Base-by-base conservation (phyloP, 2,888 invertebrate species). In the Polyommatus icarus region DNA sequence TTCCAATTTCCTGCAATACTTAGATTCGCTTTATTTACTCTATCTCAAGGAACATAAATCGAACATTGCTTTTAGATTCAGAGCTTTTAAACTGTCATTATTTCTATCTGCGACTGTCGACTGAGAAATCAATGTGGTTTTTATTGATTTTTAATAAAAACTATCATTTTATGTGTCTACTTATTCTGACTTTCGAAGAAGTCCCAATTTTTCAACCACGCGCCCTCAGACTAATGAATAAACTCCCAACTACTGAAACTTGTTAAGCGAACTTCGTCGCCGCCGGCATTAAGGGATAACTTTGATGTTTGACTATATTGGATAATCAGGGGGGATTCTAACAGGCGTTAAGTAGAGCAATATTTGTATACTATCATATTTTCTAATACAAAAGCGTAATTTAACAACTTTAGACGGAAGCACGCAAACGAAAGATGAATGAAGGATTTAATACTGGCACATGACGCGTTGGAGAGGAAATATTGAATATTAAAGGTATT, bases 401-500 rank as follows among this genome's bases (percentile, higher is more conserved):
- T 10, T 12, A 24, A 8, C 24, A 4, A 4, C 10, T 24, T 12
- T 20, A 20, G 7, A 59, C 3, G n/a, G 2, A 59, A 61, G 24
- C 10, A 61, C 2, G 61, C 0, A 59, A 61, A 61, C 10, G 12
- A 20, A 61, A 20, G 12, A 24, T 67, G 24, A 67, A 10, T 15
- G 54, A 54, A 4, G 40, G 8, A 40, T 40, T 67, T 67, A 24
- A 15, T 18, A 10, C 15, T 15, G 6, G 15, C 61, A 61, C 61
- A 61, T 61, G 20, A 61, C 61, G 61, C 61, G 20, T 36, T 71
- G 10, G 29, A 67, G 36, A 46, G 46, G 72, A 59, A 36, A 29
- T 57, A 72, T 72, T 59, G 5, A 76, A 76, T 59, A 78, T 67
- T 20, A 73, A 54, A 80, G 76, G 77, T 80, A 78, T 81, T 54